These are phyloP conservation scores for Rhineura floridana DNA, from an alignment of 2,113 vertebrate genomes.

Conservation along the genomic window DNA sequence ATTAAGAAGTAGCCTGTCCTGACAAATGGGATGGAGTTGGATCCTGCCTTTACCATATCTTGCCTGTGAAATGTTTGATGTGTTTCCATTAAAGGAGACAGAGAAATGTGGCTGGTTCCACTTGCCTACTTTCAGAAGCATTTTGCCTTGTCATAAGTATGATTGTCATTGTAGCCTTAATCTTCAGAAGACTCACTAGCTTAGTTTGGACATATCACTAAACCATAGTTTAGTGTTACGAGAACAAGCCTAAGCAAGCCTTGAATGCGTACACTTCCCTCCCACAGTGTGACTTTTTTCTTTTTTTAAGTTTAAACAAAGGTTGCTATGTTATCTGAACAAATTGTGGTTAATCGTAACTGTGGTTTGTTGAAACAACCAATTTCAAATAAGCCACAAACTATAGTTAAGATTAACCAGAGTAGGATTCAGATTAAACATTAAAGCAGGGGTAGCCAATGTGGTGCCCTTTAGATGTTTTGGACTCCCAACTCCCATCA, in stretches of 20 bases:
- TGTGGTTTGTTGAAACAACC: neutral
- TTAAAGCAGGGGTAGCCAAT: too few species aligned
- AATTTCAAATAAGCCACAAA: neutral
- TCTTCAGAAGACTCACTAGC: neutral
- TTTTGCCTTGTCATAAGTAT: neutral
- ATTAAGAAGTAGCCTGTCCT: neutral
- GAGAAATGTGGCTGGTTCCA: constrained; percentile 5
- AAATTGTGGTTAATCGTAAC: neutral
- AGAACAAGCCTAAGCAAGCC: neutral
- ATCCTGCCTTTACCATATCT: rapidly evolving
- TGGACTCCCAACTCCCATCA: too few species aligned
- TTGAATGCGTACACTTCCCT: neutral
- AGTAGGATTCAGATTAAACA: neutral
- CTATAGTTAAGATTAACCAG: neutral
- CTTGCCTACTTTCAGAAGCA: neutral
- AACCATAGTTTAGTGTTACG: neutral
- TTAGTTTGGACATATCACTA: neutral
- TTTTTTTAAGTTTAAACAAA: neutral
- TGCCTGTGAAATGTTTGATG: neutral
- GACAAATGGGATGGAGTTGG: neutral
- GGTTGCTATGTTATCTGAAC: neutral
- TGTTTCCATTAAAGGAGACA: neutral
- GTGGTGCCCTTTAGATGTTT: too few species aligned
- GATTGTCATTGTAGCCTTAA: constrained; percentile 42
- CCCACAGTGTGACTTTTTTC: neutral